A percentile compares a stretch with the other conserved stretches of the same genome.
phyloP scores from a whole-genome alignment of 2,797 vertebrate species.

The Eospalax fontanierii region DNA sequence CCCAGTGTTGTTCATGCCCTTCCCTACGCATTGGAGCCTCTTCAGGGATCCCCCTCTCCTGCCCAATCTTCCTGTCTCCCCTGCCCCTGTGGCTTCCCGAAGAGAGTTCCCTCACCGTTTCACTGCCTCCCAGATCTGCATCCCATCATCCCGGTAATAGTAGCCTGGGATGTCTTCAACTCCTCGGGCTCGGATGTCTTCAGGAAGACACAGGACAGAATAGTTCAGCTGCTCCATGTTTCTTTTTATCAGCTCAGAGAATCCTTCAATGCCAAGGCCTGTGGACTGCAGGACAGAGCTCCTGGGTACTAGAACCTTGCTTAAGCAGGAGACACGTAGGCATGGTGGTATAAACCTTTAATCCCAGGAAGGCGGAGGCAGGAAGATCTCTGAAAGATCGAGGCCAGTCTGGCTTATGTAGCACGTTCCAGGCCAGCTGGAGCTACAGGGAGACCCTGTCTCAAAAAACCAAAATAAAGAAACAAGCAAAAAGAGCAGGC shows the following conservation, averaged over 20 bases:
- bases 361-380: too few relatives aligned
- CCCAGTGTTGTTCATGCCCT: not conserved
- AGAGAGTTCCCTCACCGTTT: constrained; percentile 60
- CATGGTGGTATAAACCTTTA: too few relatives aligned
- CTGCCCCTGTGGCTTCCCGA: not conserved
- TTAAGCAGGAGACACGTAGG: too few relatives aligned
- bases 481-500: too few relatives aligned
- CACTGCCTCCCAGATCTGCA: constrained; percentile 90
- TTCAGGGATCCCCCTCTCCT: not conserved
- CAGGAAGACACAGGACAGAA: constrained; percentile 88
- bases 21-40: not conserved
- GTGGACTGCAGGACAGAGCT: constrained; percentile 82
- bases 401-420: too few relatives aligned
- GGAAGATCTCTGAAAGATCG: too few relatives aligned
- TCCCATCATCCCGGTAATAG: constrained; percentile 90
- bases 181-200: constrained; percentile 89
- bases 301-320: not conserved
- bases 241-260: constrained; percentile 77
- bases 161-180: constrained; percentile 89
- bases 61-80: not conserved
- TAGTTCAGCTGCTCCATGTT: constrained; percentile 87
- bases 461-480: too few relatives aligned
- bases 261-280: constrained; percentile 76
- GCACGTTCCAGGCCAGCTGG: too few relatives aligned
- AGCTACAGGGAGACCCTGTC: too few relatives aligned